Conservation (phyloP, 1,140 invertebrate genomes). For the Apis florea region DNA sequence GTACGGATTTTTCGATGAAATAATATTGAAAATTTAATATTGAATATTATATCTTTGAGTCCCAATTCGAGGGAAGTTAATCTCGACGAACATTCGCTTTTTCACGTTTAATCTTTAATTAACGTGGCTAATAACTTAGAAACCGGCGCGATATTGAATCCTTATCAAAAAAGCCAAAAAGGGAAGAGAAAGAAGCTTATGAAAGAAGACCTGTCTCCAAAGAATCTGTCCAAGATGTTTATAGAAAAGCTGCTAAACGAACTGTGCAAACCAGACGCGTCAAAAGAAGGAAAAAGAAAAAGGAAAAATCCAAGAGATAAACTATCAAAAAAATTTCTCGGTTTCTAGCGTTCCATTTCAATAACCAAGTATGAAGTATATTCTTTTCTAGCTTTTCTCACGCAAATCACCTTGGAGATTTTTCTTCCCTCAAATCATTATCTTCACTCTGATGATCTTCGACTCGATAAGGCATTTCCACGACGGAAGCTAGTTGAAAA, state of each 20-base stretch:
- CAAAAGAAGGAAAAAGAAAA: background rate
- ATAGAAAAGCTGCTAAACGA: background rate
- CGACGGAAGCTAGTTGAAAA: background rate
- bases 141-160: too few relatives aligned
- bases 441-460: background rate
- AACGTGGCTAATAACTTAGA: too few relatives aligned
- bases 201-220: background rate
- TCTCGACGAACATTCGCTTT: too few relatives aligned
- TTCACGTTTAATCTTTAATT: too few relatives aligned
- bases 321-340: background rate
- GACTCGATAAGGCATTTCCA: conserved; percentile 26
- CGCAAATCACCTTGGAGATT: conserved; percentile 16
- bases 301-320: background rate
- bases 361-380: background rate
- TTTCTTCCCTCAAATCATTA: background rate
- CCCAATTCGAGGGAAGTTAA: too few relatives aligned
- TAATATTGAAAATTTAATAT: background rate
- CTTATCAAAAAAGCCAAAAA: too few relatives aligned
- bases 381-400: background rate
- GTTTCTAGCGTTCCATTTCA: background rate
- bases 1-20: background rate
- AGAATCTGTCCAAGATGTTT: background rate
- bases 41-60: background rate
- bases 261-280: background rate
- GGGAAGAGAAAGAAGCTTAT: background rate